A percentile compares a stretch with the other conserved stretches of the same genome.
These are phyloP conservation scores for Conchocele bisecta DNA, from an alignment of 2,888 invertebrate species.

Conservation along the genomic window DNA sequence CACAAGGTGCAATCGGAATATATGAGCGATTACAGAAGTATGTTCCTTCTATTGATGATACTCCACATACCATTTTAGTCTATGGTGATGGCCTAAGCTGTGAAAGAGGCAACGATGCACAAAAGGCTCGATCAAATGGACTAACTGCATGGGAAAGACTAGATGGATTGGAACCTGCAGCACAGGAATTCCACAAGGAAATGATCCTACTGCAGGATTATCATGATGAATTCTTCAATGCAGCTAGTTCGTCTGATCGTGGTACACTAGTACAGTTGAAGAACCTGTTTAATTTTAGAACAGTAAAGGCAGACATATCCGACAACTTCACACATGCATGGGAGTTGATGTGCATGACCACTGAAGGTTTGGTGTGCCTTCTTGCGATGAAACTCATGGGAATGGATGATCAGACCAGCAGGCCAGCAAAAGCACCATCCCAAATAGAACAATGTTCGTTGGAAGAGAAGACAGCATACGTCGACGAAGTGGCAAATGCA, in stretches of 20 bases:
- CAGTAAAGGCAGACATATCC: slow-evolving; percentile 41
- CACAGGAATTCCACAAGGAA: slow-evolving; percentile 55
- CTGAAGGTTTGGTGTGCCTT: slow-evolving; percentile 21
- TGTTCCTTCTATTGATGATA: slow-evolving; percentile 23
- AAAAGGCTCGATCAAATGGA: slow-evolving; percentile 32
- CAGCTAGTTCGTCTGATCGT: slow-evolving; percentile 21
- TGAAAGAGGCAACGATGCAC: slow-evolving; percentile 43
- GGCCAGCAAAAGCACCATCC: slow-evolving; percentile 21
- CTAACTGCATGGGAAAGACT: slow-evolving; percentile 31
- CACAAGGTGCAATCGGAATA: slow-evolving; percentile 34
- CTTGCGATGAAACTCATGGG: neutral
- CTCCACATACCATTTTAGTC: slow-evolving; percentile 26
- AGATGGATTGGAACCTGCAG: slow-evolving; percentile 44
- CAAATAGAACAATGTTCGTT: neutral
- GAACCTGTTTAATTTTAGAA: slow-evolving; percentile 42
- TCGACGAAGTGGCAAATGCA: slow-evolving; percentile 3
- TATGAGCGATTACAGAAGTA: slow-evolving; percentile 27
- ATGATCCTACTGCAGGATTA: slow-evolving; percentile 50
- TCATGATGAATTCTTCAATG: slow-evolving; percentile 43
- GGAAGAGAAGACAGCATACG: slow-evolving; percentile 1
- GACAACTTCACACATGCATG: slow-evolving; percentile 54
- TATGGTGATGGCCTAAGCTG: slow-evolving; percentile 43
- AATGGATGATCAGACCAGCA: neutral
- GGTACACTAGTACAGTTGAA: slow-evolving; percentile 37
- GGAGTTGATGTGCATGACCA: slow-evolving; percentile 42